phyloP scores from a whole-genome alignment of 2,797 vertebrate genomes.

The Halcyon chelicuti region DNA sequence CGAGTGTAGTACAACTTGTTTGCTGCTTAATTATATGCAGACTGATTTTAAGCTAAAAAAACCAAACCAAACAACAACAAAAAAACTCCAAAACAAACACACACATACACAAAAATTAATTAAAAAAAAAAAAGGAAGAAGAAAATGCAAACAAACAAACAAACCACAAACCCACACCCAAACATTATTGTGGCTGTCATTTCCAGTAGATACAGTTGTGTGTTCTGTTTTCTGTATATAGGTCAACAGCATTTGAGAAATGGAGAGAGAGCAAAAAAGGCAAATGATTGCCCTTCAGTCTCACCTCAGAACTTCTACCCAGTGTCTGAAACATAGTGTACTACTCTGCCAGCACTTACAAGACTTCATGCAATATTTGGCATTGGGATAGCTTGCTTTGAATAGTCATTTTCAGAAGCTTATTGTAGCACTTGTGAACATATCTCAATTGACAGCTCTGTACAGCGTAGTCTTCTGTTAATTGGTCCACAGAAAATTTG shows the following conservation, averaged over 20 bases:
- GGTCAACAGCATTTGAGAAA: not conserved
- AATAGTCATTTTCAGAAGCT: not conserved
- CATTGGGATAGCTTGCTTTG: not conserved
- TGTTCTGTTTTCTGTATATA: not conserved
- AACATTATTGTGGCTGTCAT: not conserved
- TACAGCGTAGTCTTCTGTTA: not conserved
- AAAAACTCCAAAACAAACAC: not conserved
- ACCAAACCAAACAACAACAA: too few relatives aligned
- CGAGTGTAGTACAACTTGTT: not conserved
- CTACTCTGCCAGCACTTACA: not conserved
- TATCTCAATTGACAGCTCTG: accelerated
- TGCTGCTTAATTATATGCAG: not conserved
- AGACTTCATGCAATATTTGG: not conserved
- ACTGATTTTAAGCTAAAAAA: not conserved
- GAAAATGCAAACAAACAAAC: too few relatives aligned
- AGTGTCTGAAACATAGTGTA: not conserved
- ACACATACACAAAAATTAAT: not conserved
- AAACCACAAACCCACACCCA: not conserved
- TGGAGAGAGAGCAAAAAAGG: not conserved
- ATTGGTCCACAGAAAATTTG: not conserved
- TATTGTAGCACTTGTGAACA: not conserved
- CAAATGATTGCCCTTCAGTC: not conserved
- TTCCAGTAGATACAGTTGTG: not conserved
- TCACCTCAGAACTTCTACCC: not conserved
- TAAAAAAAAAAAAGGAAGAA: too few relatives aligned